phyloP scores from a whole-genome alignment of 2,113 vertebrate genomes.

The Bujurquina vittata region DNA sequence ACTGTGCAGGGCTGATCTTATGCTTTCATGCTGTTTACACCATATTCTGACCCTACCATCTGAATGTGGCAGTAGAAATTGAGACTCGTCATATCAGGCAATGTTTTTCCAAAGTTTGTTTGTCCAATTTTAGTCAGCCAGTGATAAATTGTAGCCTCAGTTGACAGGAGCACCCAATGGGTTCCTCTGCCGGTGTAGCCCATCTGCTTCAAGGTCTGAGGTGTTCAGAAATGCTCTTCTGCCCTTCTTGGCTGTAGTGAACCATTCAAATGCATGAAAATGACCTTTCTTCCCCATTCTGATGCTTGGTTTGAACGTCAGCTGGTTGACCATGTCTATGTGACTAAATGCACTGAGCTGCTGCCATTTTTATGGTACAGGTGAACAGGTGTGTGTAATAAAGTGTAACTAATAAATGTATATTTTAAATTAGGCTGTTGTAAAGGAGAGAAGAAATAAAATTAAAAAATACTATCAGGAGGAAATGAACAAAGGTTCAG shows the following conservation, averaged over 20 bases:
- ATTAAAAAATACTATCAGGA: background rate
- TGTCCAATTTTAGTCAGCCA: background rate
- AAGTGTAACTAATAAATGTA: background rate
- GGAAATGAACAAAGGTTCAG: background rate
- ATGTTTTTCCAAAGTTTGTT: background rate
- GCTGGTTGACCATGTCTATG: background rate
- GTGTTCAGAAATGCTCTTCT: background rate
- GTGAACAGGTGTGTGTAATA: background rate
- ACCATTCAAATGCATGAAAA: background rate
- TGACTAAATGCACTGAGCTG: background rate
- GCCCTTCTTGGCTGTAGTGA: background rate
- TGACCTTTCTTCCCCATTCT: background rate
- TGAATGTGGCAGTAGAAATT: too few species aligned
- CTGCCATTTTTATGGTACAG: background rate
- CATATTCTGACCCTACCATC: too few species aligned
- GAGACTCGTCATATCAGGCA: background rate
- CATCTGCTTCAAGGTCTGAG: background rate
- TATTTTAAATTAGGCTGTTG: background rate
- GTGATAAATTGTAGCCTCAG: background rate
- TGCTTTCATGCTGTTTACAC: too few species aligned
- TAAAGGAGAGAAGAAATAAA: background rate
- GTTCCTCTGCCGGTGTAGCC: background rate
- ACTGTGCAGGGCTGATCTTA: too few species aligned
- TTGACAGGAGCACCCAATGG: background rate
- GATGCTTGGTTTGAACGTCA: background rate